Evolutionary conservation across 2,113 vertebrate species (phyloP).

Genomic region (Nesogale talazaci): DNA sequence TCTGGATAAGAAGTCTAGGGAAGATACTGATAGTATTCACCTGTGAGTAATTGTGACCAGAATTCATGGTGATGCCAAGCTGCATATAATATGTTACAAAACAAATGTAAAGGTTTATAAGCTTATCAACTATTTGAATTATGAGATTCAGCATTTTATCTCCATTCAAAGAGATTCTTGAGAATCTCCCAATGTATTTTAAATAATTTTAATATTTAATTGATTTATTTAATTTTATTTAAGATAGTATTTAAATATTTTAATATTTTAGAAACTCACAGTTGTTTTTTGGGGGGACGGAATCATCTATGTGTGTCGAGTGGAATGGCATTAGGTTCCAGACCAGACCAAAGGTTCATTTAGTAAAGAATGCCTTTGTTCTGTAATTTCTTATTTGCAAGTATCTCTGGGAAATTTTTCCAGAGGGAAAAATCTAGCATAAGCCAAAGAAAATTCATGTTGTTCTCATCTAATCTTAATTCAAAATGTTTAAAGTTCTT

Average conservation of each 20-base stretch:
- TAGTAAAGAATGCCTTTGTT: not conserved
- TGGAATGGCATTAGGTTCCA: not conserved
- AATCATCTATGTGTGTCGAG: not conserved
- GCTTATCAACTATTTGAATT: slow-evolving; percentile 5
- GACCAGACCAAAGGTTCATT: not conserved
- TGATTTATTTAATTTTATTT: too few relatives aligned
- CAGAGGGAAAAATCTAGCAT: slow-evolving; percentile 36
- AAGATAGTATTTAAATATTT: too few relatives aligned
- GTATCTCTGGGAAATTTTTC: not conserved
- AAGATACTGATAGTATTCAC: too few relatives aligned
- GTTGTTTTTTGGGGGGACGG: not conserved
- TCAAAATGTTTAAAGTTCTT: slow-evolving; percentile 2
- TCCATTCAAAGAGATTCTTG: slow-evolving; percentile 24
- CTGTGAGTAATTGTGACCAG: too few relatives aligned
- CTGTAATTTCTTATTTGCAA: not conserved
- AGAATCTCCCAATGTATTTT: not conserved
- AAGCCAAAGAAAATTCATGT: slow-evolving; percentile 10
- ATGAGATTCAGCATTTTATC: not conserved
- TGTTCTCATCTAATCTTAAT: slow-evolving; percentile 18
- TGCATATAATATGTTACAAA: not conserved
- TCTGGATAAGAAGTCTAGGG: too few relatives aligned
- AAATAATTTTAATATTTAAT: slow-evolving; percentile 44
- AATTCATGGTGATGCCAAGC: too few relatives aligned
- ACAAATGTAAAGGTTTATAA: slow-evolving; percentile 21
- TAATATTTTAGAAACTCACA: slow-evolving; percentile 17